Evolutionary conservation across 30 jellyfish, hydroid and myxozoan species (phyloP).

Genomic region (Rhopilema esculentum): DNA sequence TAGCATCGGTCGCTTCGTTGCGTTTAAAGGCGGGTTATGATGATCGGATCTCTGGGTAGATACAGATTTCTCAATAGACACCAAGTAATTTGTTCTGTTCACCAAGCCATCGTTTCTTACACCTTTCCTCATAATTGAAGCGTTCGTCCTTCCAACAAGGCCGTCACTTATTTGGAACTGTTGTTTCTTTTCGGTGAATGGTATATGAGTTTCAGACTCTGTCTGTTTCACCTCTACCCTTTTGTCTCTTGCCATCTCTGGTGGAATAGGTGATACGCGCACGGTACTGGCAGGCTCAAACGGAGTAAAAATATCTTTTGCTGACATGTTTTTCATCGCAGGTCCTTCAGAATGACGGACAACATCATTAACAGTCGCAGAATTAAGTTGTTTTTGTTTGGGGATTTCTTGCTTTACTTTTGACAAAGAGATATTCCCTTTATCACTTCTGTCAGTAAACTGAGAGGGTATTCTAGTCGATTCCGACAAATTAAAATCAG

Average conservation of each 20-base stretch:
- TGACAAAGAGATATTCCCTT: no score
- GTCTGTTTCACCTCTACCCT: background rate
- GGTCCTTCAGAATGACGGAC: background rate
- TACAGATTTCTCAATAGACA: conserved; percentile 36
- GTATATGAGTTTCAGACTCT: background rate
- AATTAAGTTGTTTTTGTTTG: background rate
- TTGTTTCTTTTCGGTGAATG: background rate
- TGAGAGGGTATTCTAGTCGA: no score
- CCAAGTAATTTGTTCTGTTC: conserved; percentile 25
- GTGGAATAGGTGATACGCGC: conserved; percentile 2
- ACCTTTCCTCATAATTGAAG: background rate
- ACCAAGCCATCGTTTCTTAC: conserved; percentile 18
- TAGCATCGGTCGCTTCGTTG: conserved; percentile 4
- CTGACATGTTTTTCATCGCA: background rate
- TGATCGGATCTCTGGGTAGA: background rate
- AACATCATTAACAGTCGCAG: background rate
- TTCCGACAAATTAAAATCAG: no score
- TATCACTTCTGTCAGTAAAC: no score
- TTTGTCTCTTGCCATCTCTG: background rate
- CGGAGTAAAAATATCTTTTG: conserved; percentile 1
- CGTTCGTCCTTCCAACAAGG: conserved; percentile 43
- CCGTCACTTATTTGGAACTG: conserved; percentile 40
- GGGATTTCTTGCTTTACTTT: background rate
- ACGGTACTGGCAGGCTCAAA: conserved; percentile 26
- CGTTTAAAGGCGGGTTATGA: background rate